Base-by-base conservation (phyloP, 2,797 vertebrate species). In the Pampus argenteus region DNA sequence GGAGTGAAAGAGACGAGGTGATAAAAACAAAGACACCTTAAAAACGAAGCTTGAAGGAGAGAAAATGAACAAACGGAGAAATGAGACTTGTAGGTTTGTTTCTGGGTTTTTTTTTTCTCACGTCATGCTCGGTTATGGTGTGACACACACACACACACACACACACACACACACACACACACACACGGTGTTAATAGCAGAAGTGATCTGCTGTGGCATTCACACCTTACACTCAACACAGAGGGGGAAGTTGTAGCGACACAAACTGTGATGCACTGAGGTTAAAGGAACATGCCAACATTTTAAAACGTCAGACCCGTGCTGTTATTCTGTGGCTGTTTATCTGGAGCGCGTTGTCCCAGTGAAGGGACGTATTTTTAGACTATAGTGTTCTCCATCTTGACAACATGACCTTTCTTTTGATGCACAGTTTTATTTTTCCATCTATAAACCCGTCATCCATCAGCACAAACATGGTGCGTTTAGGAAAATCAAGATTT, bases 401-500 rank as follows among this genome's bases (percentile, higher is more conserved):
- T 2, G 9, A 34, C 11, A 34, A 34, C 31, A 3, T 10, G 31
- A 34, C 31, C 5, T 29, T 29, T 7, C 31, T 31, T 31, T 31
- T 5, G 26, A 38, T 38, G 29, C 26, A 20, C 6, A 44, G 29
- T 60, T 20, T 49, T 56, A 14, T 18, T 60, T 55, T 54, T 58
- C 31, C 45, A 26, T 18, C 57, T n/a, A n/a, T n/a, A n/a, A n/a
- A n/a, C n/a, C n/a, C n/a, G n/a, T n/a, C n/a, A n/a, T n/a, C n/a
- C n/a, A n/a, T n/a, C 78, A 79, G 76, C 34, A 49, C 36, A 36
- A 17, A 70, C 42, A 66, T 51, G 5, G 22, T 17, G 3, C 3
- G 22, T 18, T 5, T 3, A 2, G 54, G 23, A 18, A 48, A 55
- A 48, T 38, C 29, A 34, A 7, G 17, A 4, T 9, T 34, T 34